Evolutionary conservation across 2,888 invertebrate genomes (phyloP), one percentile per base, ranked within the genome.

Genomic region (Sesamia inferens): DNA sequence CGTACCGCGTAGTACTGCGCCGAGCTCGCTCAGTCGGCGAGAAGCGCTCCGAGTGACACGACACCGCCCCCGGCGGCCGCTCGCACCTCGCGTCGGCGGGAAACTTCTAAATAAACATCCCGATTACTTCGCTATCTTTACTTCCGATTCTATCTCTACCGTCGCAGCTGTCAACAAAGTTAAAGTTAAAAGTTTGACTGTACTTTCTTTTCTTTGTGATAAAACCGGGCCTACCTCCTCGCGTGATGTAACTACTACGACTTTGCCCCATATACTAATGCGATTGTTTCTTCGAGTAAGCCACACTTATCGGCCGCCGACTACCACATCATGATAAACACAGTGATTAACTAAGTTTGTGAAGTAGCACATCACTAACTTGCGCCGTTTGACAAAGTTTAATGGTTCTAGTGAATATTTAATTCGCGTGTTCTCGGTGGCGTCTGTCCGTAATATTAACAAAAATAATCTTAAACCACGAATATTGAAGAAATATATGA

Each of bases 201-300:
- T 73, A 84, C 63, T 78, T 75, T 76, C 62, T 55, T 7, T 44
- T 63, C 59, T 68, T 62, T 62, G 57, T 44, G 70, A 80, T 71
- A 74, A 68, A 68, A 55, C 72, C 74, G 69, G 78, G 82, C 81
- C 79, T 79, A 81, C 75, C 79, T 88, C 86, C 79, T 88, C 86
- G 88, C 88, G 91, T 93, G 92, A 91, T 92, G 90, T 92, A 92
- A 92, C 82, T 81, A n/a, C 63, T 65, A 68, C 90, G 88, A 88
- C 88, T 92, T 92, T 89, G 90, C 87, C 90, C 91, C 82, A 91
- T 92, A 92, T 92, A 90, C 89, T 90, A 92, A 92, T 92, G 89
- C 88, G 90, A 92, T 93, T 92, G 91, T 92, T 93, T 90, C 87
- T 82, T 73, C 76, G 81, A 86, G 87, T 87, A 85, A 89, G 84